These are phyloP conservation scores for Pavo muticus DNA, from an alignment of 2,113 vertebrate species.

Conservation along the genomic window DNA sequence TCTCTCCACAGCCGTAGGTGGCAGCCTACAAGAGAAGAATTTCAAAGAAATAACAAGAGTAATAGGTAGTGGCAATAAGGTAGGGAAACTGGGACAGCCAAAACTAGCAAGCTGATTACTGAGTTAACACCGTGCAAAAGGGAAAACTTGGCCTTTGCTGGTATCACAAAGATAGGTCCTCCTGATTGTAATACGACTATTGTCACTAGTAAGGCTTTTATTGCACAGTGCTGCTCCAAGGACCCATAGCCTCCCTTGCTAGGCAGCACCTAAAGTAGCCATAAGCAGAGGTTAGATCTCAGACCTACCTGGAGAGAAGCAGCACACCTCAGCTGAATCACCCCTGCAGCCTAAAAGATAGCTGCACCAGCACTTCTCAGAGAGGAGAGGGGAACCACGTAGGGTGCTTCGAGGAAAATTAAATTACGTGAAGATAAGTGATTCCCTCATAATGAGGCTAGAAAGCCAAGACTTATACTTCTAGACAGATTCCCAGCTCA, in stretches of 20 bases:
- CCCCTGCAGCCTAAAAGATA: not conserved
- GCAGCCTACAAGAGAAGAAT: conserved; percentile 45
- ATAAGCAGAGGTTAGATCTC: not conserved
- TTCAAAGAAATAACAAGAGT: not conserved
- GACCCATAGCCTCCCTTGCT: not conserved
- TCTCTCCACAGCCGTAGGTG: conserved; percentile 16
- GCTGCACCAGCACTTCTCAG: not conserved
- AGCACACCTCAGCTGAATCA: not conserved
- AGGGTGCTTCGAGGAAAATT: not conserved
- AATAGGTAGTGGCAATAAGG: not conserved
- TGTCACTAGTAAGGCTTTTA: not conserved
- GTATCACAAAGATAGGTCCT: not conserved
- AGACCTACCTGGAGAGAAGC: not conserved
- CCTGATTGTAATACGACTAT: fast-evolving
- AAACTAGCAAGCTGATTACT: not conserved
- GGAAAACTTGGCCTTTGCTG: not conserved
- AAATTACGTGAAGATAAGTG: not conserved
- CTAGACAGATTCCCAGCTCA: not conserved
- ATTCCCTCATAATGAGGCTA: not conserved
- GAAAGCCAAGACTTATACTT: not conserved
- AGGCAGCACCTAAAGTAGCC: not conserved
- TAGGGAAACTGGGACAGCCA: not conserved
- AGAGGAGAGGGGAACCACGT: not conserved
- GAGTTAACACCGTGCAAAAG: not conserved
- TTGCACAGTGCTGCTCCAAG: not conserved